Percentiles rank a stretch among this genome's conserved stretches.
Conservation (phyloP, 1,140 invertebrate genomes). For the Caenorhabditis remanei region DNA sequence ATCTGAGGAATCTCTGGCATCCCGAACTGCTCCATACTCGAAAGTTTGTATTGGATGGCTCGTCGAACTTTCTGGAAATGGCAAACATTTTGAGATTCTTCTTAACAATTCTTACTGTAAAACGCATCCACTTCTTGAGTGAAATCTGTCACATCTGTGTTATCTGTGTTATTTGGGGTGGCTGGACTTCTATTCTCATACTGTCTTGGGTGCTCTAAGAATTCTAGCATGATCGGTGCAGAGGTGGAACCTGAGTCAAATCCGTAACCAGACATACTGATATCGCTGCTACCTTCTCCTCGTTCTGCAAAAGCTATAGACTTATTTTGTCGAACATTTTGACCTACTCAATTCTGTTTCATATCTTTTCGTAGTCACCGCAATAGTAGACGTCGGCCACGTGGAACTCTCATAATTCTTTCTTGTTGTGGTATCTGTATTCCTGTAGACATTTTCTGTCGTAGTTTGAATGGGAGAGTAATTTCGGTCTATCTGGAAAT, state of each 20-base stretch:
- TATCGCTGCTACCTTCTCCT: slow-evolving; percentile 8
- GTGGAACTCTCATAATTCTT: not conserved
- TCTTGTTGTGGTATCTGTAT: not conserved
- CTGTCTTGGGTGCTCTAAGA: not conserved
- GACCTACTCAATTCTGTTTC: slow-evolving; percentile 8
- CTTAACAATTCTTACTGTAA: not conserved
- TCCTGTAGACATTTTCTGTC: not conserved
- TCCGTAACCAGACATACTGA: slow-evolving; percentile 11
- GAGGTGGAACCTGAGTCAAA: not conserved
- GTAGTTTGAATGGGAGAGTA: not conserved
- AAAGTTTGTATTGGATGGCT: slow-evolving; percentile 4
- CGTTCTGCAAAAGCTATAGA: not conserved
- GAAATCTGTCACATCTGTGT: not conserved
- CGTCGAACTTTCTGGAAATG: not conserved
- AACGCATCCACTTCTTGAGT: slow-evolving; percentile 30
- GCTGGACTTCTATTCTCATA: slow-evolving; percentile 6
- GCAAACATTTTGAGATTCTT: not conserved
- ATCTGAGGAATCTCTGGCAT: not conserved
- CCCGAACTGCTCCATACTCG: slow-evolving; percentile 29
- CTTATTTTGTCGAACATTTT: not conserved
- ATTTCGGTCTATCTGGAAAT: slow-evolving; percentile 1
- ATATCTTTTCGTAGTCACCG: not conserved
- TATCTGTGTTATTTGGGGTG: not conserved
- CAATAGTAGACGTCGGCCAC: not conserved
- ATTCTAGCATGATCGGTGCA: not conserved